Percentiles rank a stretch among this genome's conserved stretches.
These are phyloP conservation scores for Phainopepla nitens DNA, from an alignment of 2,113 vertebrate genomes.

Conservation along the genomic window DNA sequence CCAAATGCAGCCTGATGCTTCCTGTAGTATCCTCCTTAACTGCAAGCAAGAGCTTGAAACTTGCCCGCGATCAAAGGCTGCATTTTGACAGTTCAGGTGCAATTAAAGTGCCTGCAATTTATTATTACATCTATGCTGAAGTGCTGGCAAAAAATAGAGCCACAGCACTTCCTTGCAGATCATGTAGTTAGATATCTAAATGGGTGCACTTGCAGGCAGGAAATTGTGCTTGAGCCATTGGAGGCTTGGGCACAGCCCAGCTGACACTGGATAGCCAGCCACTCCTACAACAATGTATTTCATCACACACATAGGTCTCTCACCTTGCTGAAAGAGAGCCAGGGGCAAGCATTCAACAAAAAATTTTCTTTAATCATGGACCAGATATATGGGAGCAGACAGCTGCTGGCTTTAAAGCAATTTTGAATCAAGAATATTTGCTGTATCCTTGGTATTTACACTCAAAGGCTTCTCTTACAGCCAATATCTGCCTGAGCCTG, in stretches of 20 bases:
- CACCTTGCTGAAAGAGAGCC: background rate
- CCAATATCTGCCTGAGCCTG: background rate
- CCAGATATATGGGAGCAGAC: background rate
- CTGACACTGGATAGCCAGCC: background rate
- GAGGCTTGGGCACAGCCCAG: background rate
- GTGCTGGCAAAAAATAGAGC: background rate
- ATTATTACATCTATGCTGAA: background rate
- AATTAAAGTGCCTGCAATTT: conserved; percentile 23
- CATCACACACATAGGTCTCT: background rate
- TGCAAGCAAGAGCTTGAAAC: conserved; percentile 32
- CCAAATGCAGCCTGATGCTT: background rate
- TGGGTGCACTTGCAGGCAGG: background rate
- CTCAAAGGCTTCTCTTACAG: conserved; percentile 24
- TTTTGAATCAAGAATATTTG: conserved; percentile 21
- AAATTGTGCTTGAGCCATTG: background rate
- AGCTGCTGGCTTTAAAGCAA: conserved; percentile 26
- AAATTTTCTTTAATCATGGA: background rate
- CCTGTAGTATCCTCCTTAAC: background rate
- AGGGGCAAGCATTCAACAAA: background rate
- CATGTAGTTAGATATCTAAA: background rate
- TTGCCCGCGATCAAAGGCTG: background rate
- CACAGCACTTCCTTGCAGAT: background rate
- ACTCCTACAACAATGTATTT: background rate
- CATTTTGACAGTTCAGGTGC: conserved; percentile 10
- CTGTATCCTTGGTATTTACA: conserved; percentile 4